phyloP scores from a whole-genome alignment of 2,113 vertebrate species.

The Phrynosoma platyrhinos region DNA sequence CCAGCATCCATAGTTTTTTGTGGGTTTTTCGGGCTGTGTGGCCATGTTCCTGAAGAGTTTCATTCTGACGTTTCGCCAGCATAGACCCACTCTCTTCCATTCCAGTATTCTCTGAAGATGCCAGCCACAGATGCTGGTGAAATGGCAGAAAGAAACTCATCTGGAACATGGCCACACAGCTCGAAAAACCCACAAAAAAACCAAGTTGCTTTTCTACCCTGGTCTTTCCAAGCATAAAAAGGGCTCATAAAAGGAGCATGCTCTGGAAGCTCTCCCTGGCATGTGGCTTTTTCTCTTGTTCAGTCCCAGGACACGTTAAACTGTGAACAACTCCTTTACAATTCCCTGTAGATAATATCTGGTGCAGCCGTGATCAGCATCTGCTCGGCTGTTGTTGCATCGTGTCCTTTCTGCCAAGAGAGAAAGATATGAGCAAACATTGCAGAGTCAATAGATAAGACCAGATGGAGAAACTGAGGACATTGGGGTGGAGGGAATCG shows the following conservation, averaged over 20 bases:
- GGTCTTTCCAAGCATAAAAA: neutral
- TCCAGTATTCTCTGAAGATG: no score
- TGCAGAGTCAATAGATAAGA: constrained; percentile 53
- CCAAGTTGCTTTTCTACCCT: neutral
- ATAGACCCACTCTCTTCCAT: no score
- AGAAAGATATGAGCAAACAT: constrained; percentile 49
- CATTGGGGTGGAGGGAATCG: neutral
- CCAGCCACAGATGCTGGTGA: no score
- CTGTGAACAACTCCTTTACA: neutral
- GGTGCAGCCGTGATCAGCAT: rapidly evolving
- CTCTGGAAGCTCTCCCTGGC: neutral
- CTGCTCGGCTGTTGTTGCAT: rapidly evolving
- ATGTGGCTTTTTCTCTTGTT: neutral
- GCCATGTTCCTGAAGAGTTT: no score
- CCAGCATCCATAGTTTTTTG: no score
- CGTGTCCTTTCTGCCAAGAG: constrained; percentile 12
- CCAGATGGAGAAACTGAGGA: constrained; percentile 65
- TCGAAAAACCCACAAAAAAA: no score
- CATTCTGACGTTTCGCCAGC: no score
- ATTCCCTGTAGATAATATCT: neutral
- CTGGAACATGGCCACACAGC: no score
- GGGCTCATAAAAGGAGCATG: neutral
- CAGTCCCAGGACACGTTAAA: neutral
- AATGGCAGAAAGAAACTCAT: no score
- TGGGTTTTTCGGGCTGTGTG: no score